Evolutionary conservation across 2,888 invertebrate genomes (phyloP).

Genomic region (Drosophila tanythrix): DNA sequence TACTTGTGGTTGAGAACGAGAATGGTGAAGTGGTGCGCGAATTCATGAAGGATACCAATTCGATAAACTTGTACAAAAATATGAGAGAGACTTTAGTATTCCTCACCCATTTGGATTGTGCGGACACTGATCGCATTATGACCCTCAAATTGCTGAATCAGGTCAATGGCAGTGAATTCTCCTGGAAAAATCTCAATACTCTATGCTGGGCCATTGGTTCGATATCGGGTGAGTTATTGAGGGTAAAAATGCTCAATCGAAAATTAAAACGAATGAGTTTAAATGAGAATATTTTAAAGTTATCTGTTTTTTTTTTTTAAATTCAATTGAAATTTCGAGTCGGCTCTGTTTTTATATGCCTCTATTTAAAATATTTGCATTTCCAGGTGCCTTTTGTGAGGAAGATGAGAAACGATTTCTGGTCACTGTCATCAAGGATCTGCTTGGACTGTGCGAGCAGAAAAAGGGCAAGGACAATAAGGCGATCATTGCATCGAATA

Average conservation of each 20-base stretch:
- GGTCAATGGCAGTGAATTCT: constrained; percentile 99
- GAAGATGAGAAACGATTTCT: constrained; percentile 99
- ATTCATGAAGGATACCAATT: constrained; percentile 99
- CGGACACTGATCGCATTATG: constrained; percentile 99
- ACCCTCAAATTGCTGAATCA: constrained; percentile 99
- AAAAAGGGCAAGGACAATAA: constrained; percentile 99
- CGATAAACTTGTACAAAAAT: constrained; percentile 99
- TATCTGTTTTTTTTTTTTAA: neutral
- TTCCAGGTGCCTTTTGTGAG: constrained; percentile 94
- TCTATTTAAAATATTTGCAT: neutral
- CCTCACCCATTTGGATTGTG: constrained; percentile 98
- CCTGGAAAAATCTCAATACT: constrained; percentile 99
- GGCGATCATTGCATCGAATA: constrained; percentile 99
- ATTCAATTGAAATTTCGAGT: neutral
- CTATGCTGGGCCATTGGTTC: constrained; percentile 99
- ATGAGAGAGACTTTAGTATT: constrained; percentile 99
- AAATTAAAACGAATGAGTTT: too few relatives aligned
- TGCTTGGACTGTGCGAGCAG: constrained; percentile 98
- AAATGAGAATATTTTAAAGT: neutral
- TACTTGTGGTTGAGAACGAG: constrained; percentile 99
- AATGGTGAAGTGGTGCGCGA: constrained; percentile 99
- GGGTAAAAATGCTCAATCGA: neutral
- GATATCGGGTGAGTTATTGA: constrained; percentile 91
- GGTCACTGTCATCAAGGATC: constrained; percentile 99
- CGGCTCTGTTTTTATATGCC: too few relatives aligned